Evolutionary conservation across 1,140 invertebrate genomes (phyloP).

Genomic region (Trypoxylus dichotomus): DNA sequence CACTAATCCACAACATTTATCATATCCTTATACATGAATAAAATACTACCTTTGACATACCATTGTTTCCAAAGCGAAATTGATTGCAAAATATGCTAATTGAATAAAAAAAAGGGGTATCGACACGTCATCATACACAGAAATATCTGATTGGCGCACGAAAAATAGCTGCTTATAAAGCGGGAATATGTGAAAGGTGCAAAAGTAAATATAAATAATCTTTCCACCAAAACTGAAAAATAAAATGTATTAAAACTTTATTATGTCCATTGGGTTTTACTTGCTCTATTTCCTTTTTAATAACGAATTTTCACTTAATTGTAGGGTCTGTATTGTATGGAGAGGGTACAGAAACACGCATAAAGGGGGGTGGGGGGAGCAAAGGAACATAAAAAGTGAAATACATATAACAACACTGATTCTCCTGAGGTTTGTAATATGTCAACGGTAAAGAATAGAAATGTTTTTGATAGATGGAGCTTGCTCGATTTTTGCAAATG

Average conservation of each 20-base stretch:
- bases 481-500: not conserved
- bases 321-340: not conserved
- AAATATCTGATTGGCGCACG: not conserved
- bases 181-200: not conserved
- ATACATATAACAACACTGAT: constrained; percentile 16
- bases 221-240: not conserved
- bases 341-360: not conserved
- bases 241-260: not conserved
- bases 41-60: not conserved
- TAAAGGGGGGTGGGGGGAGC: not conserved
- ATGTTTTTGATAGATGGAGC: not conserved
- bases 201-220: not conserved
- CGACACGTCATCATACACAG: not conserved
- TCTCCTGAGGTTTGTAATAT: constrained; percentile 24
- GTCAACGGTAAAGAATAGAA: not conserved
- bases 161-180: not conserved
- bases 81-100: not conserved
- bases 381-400: constrained; percentile 5
- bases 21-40: not conserved
- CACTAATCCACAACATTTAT: not conserved
- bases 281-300: not conserved
- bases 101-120: not conserved
- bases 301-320: not conserved
- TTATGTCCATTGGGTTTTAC: not conserved
- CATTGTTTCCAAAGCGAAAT: not conserved